Base-by-base conservation (phyloP, 1,140 invertebrate genomes). In the Copidosoma floridanum region DNA sequence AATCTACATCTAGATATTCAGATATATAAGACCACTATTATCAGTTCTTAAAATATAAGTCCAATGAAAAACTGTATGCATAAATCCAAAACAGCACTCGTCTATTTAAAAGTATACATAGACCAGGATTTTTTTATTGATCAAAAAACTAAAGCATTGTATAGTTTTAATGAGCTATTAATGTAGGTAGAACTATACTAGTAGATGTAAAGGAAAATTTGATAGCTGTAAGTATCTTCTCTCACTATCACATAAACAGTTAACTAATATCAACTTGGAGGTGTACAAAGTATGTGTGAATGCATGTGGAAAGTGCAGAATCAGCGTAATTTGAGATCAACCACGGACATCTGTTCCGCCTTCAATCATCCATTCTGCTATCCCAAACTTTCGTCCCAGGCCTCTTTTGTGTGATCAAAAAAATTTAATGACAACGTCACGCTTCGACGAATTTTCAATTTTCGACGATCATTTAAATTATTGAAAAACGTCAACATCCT, bases 331-430 rank as follows among this genome's bases (percentile, higher is more conserved):
- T 14, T 14, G 26, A 57, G 32, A 57, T 1, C 32, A 23, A 10
- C 37, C 47, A 21, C 35, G 56, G 56, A 7, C 55, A 57, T 57
- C 44, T 48, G 55, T 40, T 47, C 43, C 24, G 38, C 27, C 38
- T 44, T 55, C 21, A 44, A 55, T 32, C 52, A 55, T 26, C 40
- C 37, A 55, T 44, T 5, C 26, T 55, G 20, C 16, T 8, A 11
- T 32, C 27, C 8, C 40, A 20, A 55, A 55, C 26, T 21, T 7
- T 4, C 40, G 29, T 24, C 1, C 27, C 20, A 50, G 47, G 29
- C 40, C 21, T 55, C 27, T 21, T 44, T 2, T 7, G 16, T 24
- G 23, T 18, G 11, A 43, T 2, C 18, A 24, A 24, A 23, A 23
- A 51, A 51, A 37, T 18, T 20, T 14, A 51, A 14, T 23, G 27